phyloP scores from a whole-genome alignment of 2,888 invertebrate species.

The Eupithecia abbreviata region DNA sequence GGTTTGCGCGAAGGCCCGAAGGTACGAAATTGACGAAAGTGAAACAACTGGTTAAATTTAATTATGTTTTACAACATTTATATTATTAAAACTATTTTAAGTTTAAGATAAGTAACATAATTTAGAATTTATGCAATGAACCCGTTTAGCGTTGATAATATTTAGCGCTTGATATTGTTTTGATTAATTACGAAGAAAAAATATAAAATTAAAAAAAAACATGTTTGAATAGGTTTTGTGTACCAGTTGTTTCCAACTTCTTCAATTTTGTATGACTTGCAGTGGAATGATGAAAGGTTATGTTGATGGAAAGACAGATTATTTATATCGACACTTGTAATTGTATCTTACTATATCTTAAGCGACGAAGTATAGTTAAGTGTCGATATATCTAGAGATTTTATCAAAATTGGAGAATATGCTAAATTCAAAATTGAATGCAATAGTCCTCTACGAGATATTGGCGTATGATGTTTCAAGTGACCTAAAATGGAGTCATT shows the following conservation, averaged over 20 bases:
- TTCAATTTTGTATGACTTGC: slow-evolving; percentile 20
- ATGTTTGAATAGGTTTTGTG: slow-evolving; percentile 19
- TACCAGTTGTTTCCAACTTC: slow-evolving; percentile 26
- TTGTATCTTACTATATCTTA: slow-evolving; percentile 9
- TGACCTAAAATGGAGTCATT: slow-evolving; percentile 73
- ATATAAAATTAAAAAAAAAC: slow-evolving; percentile 26
- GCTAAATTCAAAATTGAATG: slow-evolving; percentile 63
- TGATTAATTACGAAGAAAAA: slow-evolving; percentile 17
- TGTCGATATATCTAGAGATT: slow-evolving; percentile 36
- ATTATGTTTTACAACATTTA: slow-evolving; percentile 11
- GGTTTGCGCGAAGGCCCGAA: slow-evolving; percentile 29
- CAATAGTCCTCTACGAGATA: slow-evolving; percentile 67
- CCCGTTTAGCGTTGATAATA: slow-evolving; percentile 20
- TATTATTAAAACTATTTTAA: slow-evolving; percentile 10
- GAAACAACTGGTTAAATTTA: slow-evolving; percentile 23
- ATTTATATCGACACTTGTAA: slow-evolving; percentile 19
- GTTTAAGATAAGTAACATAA: slow-evolving; percentile 22
- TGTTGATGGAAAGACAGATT: slow-evolving; percentile 15
- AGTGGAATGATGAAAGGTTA: slow-evolving; percentile 8
- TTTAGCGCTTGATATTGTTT: slow-evolving; percentile 6
- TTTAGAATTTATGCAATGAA: slow-evolving; percentile 32
- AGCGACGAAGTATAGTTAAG: slow-evolving; percentile 7
- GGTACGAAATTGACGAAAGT: slow-evolving; percentile 25
- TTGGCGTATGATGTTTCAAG: slow-evolving; percentile 72
- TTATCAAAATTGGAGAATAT: slow-evolving; percentile 36